Evolutionary conservation across 2,797 vertebrate species (phyloP), one percentile per base, ranked within the genome.

Genomic region (Ciconia nigra): DNA sequence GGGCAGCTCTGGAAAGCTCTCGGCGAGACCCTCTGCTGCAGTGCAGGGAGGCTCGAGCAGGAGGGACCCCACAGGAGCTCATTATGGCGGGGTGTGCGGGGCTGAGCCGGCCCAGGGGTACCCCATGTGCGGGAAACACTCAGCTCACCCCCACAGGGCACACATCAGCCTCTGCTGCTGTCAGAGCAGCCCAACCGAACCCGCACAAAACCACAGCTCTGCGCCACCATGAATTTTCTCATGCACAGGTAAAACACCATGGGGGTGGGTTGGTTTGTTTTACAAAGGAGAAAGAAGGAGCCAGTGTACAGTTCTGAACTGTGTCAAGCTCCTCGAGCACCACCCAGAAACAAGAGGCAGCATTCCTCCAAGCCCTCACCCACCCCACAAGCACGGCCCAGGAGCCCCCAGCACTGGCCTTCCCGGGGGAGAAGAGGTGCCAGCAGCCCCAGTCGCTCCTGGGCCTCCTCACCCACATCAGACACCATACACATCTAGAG

Each of bases 21-120:
- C 4, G 7, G 42, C 0, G 0, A 57, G 52, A 65, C 33, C 63
- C 41, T 79, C 15, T 15, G 61, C 25, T 0, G 1, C 71, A 42
- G 39, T 2, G 3, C 21, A 4, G 11, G 35, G 52, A 35, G 39
- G 69, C 46, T 47, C 0, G 33, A 54, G 74, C 46, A 62, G 58
- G 29, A 77, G 24, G 29, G 35, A 54, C 12, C 44, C 61, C 80
- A 8, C 8, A 35, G 47, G 26, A 81, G 42, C 42, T 55, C 41
- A 14, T 33, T 33, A 15, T 2, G 2, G 55, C 3, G n/a, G 18
- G 28, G 31, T 19, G 44, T 11, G 17, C 11, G 10, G 51, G 73
- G 44, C 55, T 37, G 29, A 78, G 54, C 29, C 2, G 4, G 49
- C 66, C 46, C 44, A 11, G 39, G 35, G 16, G 35, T 19, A 28